Conservation (phyloP, 1,140 invertebrate species). For the Sminthurides bifidus region DNA sequence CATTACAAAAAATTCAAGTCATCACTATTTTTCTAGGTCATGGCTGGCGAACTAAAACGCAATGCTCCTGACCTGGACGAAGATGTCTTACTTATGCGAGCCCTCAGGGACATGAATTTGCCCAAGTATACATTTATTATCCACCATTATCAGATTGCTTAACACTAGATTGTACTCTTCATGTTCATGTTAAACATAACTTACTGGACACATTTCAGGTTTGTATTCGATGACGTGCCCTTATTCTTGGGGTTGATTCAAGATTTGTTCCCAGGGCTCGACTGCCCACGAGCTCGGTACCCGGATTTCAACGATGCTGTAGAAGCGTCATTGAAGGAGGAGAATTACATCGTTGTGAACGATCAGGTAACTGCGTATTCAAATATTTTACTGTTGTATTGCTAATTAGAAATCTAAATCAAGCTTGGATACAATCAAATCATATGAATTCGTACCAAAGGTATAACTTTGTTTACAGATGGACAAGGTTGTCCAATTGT, state of each 20-base stretch:
- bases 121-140: slow-evolving; percentile 81
- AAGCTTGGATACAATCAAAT: too few species aligned
- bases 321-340: slow-evolving; percentile 49
- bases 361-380: slow-evolving; percentile 60
- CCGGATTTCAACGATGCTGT: slow-evolving; percentile 71
- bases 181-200: neutral
- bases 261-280: slow-evolving; percentile 77
- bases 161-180: neutral
- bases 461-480: slow-evolving; percentile 41
- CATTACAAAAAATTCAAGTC: neutral
- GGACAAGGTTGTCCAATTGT: slow-evolving; percentile 77
- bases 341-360: slow-evolving; percentile 58
- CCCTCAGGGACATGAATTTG: slow-evolving; percentile 78
- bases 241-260: slow-evolving; percentile 74
- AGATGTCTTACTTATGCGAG: slow-evolving; percentile 74
- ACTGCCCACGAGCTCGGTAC: slow-evolving; percentile 71
- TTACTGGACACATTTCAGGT: neutral
- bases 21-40: slow-evolving; percentile 40
- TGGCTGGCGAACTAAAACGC: slow-evolving; percentile 74
- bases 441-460: too few species aligned
- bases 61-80: slow-evolving; percentile 62
- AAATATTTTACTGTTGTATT: slow-evolving; percentile 9
- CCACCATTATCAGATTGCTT: slow-evolving; percentile 37
- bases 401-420: too few species aligned
- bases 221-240: slow-evolving; percentile 2